phyloP scores from a whole-genome alignment of 2,888 invertebrate species.

The Eristalis intricaria region DNA sequence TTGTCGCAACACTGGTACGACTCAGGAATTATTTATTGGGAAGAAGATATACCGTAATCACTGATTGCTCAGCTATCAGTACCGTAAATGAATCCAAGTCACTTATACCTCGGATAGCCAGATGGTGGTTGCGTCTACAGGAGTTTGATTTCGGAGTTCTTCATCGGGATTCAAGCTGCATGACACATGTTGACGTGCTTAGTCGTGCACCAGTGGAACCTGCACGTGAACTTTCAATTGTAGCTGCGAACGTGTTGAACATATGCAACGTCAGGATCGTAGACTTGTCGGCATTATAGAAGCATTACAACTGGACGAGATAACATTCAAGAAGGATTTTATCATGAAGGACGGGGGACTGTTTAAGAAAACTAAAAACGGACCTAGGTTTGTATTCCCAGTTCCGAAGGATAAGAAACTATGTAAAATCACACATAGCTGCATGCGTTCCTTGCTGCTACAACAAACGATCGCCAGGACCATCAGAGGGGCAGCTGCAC shows the following conservation, averaged over 20 bases:
- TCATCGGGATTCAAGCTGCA: background rate
- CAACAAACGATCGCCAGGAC: conserved; percentile 33
- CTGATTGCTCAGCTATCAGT: background rate
- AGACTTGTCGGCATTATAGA: background rate
- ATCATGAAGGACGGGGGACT: background rate
- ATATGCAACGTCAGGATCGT: background rate
- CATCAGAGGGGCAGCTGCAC: conserved; percentile 42
- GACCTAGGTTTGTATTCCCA: background rate
- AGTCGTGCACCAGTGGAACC: background rate
- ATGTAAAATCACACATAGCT: conserved; percentile 49
- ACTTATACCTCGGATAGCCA: background rate
- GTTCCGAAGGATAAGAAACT: conserved; percentile 61
- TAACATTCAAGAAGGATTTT: background rate
- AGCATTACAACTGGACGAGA: too few relatives aligned
- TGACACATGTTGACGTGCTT: conserved; percentile 23
- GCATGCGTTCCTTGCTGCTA: conserved; percentile 64
- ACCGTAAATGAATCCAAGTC: background rate
- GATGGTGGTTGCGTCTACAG: conserved; percentile 24
- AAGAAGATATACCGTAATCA: background rate
- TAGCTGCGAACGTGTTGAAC: background rate
- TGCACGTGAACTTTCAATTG: background rate
- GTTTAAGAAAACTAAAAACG: background rate
- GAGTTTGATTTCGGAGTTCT: conserved; percentile 1
- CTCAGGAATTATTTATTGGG: background rate
- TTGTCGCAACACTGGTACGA: background rate